Evolutionary conservation across 2,888 invertebrate genomes (phyloP).

Genomic region (Sminthurinus aureus): DNA sequence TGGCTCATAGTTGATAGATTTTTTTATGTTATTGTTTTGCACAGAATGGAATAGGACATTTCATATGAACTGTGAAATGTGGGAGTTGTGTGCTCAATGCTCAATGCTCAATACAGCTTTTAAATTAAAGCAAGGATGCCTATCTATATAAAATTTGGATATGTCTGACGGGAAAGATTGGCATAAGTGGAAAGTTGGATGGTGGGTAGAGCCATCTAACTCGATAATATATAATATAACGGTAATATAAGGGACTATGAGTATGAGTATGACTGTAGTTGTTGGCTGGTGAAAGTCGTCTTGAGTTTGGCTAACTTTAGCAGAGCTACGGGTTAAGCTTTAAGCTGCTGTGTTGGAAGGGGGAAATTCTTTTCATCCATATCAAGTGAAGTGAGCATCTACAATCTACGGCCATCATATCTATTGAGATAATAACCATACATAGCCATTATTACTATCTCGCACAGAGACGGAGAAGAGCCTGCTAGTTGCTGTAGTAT

Average conservation of each 20-base stretch:
- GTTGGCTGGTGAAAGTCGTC: background rate
- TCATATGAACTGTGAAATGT: background rate
- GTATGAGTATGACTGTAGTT: no score
- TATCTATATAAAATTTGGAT: slow-evolving; percentile 27
- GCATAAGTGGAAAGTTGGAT: slow-evolving; percentile 5
- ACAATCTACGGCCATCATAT: slow-evolving; percentile 24
- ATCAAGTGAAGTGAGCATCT: slow-evolving; percentile 15
- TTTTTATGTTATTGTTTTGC: background rate
- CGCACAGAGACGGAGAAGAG: background rate
- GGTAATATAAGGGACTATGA: no score
- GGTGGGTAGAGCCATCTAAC: background rate
- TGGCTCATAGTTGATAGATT: background rate
- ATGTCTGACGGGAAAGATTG: slow-evolving; percentile 23
- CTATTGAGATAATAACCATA: slow-evolving; percentile 28
- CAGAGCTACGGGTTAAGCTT: background rate
- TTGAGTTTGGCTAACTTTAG: background rate
- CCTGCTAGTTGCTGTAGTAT: no score
- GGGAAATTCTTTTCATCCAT: slow-evolving; percentile 15
- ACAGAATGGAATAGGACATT: slow-evolving; percentile 4
- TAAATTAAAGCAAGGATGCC: slow-evolving; percentile 23
- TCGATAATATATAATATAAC: background rate
- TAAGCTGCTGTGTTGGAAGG: background rate
- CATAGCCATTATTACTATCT: slow-evolving; percentile 28
- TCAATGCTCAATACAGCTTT: slow-evolving; percentile 6
- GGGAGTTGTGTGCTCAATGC: background rate